Base-by-base conservation (phyloP, 2,888 invertebrate genomes). In the Neoscelio sp. region DNA sequence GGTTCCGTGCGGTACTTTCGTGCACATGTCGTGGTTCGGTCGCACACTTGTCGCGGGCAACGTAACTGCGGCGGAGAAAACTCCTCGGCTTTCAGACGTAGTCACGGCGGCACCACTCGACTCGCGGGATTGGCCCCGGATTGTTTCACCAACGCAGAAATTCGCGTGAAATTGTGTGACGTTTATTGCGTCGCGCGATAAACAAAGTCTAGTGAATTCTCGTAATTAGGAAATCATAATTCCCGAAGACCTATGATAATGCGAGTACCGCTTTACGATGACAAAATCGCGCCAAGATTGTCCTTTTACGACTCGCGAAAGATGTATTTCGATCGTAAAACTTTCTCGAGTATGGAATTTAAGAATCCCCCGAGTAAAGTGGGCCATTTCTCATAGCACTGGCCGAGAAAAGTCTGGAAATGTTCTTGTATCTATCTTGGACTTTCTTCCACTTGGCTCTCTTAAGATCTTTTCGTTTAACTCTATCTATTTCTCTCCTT, bases 71-170 rank as follows among this genome's bases (percentile, higher is more conserved):
- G n/a, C n/a, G n/a, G n/a, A n/a, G n/a, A n/a, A n/a, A n/a, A n/a
- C n/a, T n/a, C n/a, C n/a, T n/a, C n/a, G n/a, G n/a, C 23, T 35
- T 35, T 42, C 42, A 42, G 12, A 42, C 42, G 40, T 40, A 40
- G 15, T 40, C 40, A 26, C 26, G 4, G 26, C 26, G 26, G 4
- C 26, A 26, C 26, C 26, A 17, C 8, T 5, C 35, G 46, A 44
- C 44, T 60, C 18, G 78, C 76, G 71, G 82, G 84, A 86, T 87
- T 85, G 85, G 84, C 85, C 82, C 77, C 81, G 82, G 83, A 87
- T 86, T 84, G 87, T 85, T 87, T 82, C 78, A 71, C 70, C 28
- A 33, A 46, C 17, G 28, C n/a, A 26, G 13, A 35, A 35, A 13
- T 35, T 28, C 12, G n/a, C 40, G 26, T 10, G 30, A 28, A 8